A percentile compares a stretch with the other conserved stretches of the same genome.
Conservation (phyloP, 2,888 invertebrate species). For the Cephalotes varians region DNA sequence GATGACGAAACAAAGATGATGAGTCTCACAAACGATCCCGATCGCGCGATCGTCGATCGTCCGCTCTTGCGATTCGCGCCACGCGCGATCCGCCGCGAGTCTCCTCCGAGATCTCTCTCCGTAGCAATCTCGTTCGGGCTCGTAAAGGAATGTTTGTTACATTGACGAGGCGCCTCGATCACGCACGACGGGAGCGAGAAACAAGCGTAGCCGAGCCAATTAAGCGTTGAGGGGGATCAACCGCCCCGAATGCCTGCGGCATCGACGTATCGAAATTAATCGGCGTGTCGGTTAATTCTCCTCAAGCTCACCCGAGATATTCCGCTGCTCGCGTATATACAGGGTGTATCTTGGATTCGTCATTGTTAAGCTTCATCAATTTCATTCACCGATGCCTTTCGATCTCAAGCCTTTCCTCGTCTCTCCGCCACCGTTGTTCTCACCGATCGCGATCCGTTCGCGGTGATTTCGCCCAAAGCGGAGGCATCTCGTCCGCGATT, state of each 20-base stretch:
- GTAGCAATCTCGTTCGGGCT: not conserved
- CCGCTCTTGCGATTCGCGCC: not conserved
- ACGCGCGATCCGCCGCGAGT: not conserved
- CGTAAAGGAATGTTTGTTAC: conserved; percentile 24
- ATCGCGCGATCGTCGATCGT: not conserved
- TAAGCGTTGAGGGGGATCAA: conserved; percentile 62
- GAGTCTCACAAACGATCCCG: not conserved
- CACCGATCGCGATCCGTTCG: not conserved
- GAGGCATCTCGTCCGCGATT: conserved; percentile 51
- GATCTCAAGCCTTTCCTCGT: not conserved
- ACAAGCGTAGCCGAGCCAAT: conserved; percentile 68
- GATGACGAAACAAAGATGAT: no score
- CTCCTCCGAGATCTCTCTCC: not conserved
- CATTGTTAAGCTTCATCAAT: not conserved
- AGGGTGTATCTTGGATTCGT: not conserved
- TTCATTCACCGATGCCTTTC: not conserved
- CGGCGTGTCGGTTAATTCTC: conserved; percentile 62
- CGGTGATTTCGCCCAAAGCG: not conserved
- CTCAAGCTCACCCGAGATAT: conserved; percentile 47
- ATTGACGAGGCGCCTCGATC: conserved; percentile 63
- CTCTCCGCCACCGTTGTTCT: not conserved
- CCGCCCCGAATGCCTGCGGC: conserved; percentile 52
- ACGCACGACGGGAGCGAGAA: conserved; percentile 69
- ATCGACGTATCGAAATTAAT: conserved; percentile 71
- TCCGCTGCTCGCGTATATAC: not conserved